These are phyloP conservation scores for Brachionus plicatilis DNA, from an alignment of 1,140 invertebrate genomes.

Conservation along the genomic window DNA sequence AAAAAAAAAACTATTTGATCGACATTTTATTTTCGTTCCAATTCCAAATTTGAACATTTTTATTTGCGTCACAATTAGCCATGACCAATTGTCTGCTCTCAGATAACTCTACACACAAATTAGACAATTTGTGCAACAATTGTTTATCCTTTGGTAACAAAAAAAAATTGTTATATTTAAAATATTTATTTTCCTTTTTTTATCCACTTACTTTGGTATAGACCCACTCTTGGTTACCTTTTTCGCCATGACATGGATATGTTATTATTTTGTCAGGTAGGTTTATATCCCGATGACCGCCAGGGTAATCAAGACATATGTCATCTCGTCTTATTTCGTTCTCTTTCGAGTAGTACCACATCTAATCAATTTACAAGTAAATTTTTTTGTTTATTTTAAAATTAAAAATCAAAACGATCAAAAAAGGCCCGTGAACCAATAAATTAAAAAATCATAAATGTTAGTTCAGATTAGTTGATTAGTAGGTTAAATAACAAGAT, in stretches of 20 bases:
- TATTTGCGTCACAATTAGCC: not conserved
- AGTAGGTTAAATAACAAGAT: not conserved
- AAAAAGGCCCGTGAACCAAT: constrained; percentile 25
- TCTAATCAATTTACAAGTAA: not conserved
- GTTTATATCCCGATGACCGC: constrained; percentile 60
- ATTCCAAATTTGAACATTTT: constrained; percentile 20
- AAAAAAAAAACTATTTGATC: not conserved
- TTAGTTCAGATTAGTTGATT: not conserved
- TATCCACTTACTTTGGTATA: not conserved
- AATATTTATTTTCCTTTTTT: not conserved
- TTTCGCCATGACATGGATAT: constrained; percentile 80
- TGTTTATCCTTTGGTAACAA: constrained; percentile 14
- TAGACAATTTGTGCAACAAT: constrained; percentile 7
- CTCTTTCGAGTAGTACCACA: constrained; percentile 22
- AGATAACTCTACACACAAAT: constrained; percentile 18
- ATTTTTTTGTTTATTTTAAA: not conserved
- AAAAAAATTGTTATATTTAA: not conserved
- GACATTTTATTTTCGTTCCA: constrained; percentile 31
- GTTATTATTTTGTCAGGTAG: constrained; percentile 64
- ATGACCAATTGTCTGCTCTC: not conserved
- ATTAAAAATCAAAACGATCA: constrained; percentile 17
- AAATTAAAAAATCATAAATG: not conserved
- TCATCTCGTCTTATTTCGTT: constrained; percentile 88
- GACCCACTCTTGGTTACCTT: constrained; percentile 40
- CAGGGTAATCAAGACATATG: constrained; percentile 90